These are phyloP conservation scores for Rhegmatorhina hoffmannsi DNA, from an alignment of 2,113 vertebrate species.

Conservation along the genomic window DNA sequence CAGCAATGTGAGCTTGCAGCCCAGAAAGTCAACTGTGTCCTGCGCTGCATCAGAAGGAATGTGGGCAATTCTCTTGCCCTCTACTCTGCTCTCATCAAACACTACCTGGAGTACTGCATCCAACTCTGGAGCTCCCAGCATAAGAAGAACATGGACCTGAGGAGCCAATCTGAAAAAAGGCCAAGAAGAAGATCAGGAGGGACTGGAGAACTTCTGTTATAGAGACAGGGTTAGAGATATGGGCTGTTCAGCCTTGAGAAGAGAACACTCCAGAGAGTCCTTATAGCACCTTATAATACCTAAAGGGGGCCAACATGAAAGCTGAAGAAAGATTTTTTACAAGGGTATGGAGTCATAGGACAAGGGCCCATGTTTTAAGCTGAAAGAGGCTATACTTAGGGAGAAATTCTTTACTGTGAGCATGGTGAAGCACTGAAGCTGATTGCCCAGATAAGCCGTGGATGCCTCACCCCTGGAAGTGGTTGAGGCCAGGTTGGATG, in stretches of 20 bases:
- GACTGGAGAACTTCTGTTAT: background rate
- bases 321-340: background rate
- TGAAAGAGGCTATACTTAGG: background rate
- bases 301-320: background rate
- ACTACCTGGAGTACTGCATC: background rate
- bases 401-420: background rate
- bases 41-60: background rate
- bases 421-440: too few species aligned
- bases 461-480: background rate
- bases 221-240: background rate
- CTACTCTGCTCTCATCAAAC: background rate
- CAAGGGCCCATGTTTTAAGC: background rate
- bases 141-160: background rate
- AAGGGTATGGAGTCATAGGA: background rate
- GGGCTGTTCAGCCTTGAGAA: background rate
- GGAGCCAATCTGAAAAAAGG: background rate
- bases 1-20: background rate
- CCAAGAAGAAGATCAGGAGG: background rate
- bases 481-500: background rate
- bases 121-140: background rate
- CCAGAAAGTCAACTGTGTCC: background rate
- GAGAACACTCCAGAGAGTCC: background rate
- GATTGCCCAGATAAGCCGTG: background rate
- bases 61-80: background rate
- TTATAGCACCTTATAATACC: background rate